These are phyloP conservation scores for Eucera pruinosa DNA, from an alignment of 2,888 invertebrate species.

Conservation along the genomic window DNA sequence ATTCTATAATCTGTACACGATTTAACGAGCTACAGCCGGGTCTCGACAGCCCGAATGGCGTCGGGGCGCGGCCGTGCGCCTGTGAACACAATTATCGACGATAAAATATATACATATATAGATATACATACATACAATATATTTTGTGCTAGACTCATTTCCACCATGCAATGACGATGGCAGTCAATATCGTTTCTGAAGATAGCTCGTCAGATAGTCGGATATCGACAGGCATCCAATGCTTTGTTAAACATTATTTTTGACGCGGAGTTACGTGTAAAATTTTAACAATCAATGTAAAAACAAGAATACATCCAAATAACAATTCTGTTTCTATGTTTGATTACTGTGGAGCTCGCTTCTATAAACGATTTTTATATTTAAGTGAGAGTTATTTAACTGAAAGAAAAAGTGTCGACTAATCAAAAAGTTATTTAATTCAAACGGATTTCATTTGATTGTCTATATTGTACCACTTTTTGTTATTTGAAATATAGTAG, in stretches of 20 bases:
- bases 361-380: neutral
- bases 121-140: conserved; percentile 28
- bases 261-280: conserved; percentile 5
- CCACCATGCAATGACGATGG: conserved; percentile 42
- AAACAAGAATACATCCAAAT: too few relatives aligned
- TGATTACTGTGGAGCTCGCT: neutral
- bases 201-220: conserved; percentile 52
- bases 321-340: neutral
- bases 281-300: neutral
- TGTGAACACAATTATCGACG: conserved; percentile 43
- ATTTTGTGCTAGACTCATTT: conserved; percentile 52
- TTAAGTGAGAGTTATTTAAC: too few relatives aligned
- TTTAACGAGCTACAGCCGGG: conserved; percentile 14
- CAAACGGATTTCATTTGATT: too few relatives aligned
- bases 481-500: too few relatives aligned
- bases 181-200: conserved; percentile 46
- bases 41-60: conserved; percentile 26
- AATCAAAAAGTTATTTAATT: too few relatives aligned
- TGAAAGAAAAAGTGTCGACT: too few relatives aligned
- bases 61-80: conserved; percentile 32
- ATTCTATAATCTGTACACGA: conserved; percentile 56
- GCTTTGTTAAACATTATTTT: conserved; percentile 34
- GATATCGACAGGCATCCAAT: conserved; percentile 42
- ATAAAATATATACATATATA: conserved; percentile 39
- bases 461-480: too few relatives aligned